Evolutionary conservation across 2,797 vertebrate genomes (phyloP).

Genomic region (Aulostomus chinensis): DNA sequence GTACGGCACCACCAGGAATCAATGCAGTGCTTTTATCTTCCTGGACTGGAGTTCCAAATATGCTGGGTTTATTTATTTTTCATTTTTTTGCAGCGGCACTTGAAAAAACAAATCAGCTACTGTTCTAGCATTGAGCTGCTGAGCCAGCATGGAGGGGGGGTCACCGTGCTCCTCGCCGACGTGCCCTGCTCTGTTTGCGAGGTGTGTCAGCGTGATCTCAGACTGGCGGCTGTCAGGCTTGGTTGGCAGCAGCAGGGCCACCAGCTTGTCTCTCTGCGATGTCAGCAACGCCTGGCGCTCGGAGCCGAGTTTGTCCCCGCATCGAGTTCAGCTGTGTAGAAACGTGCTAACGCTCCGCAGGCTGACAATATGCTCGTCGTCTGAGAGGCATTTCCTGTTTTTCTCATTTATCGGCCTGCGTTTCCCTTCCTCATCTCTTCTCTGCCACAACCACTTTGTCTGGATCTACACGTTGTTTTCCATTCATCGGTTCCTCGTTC

Average conservation of each 20-base stretch:
- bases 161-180: slow-evolving; percentile 20
- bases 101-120: slow-evolving; percentile 20
- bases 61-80: neutral
- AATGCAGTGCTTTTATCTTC: neutral
- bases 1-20: too few relatives aligned
- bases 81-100: neutral
- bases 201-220: slow-evolving; percentile 35
- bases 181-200: slow-evolving; percentile 14
- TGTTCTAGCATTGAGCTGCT: slow-evolving; percentile 29
- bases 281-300: slow-evolving; percentile 57
- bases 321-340: slow-evolving; percentile 14
- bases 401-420: neutral
- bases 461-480: neutral
- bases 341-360: slow-evolving; percentile 14
- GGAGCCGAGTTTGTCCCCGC: slow-evolving; percentile 21
- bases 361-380: slow-evolving; percentile 13
- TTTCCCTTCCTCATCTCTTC: neutral
- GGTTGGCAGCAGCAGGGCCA: slow-evolving; percentile 48
- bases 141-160: slow-evolving; percentile 24
- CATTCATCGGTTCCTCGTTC: slow-evolving; percentile 10
- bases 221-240: slow-evolving; percentile 46
- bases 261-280: slow-evolving; percentile 50
- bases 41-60: neutral
- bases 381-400: slow-evolving; percentile 2
- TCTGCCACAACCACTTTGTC: too few relatives aligned